Evolutionary conservation across 1,140 invertebrate species (phyloP).

Genomic region (Pectinophora gossypiella): DNA sequence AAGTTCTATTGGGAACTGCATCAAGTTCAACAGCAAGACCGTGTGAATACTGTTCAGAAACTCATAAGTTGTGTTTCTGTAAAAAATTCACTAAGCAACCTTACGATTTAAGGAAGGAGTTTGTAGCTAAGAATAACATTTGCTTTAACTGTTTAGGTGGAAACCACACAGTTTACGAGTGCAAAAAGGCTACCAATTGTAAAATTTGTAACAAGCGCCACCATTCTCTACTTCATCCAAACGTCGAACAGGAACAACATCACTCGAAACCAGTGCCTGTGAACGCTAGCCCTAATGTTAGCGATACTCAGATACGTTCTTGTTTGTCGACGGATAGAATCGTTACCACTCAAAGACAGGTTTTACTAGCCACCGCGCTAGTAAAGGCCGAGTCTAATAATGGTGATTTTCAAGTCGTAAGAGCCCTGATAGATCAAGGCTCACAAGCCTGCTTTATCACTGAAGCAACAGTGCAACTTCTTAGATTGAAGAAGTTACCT

Average conservation of each 20-base stretch:
- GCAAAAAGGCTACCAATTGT: background rate
- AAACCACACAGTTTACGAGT: constrained; percentile 1
- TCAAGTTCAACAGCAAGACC: too few relatives aligned
- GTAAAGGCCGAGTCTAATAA: constrained; percentile 3
- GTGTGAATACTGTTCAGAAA: background rate
- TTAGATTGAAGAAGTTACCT: constrained; percentile 11
- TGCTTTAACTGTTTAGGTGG: constrained; percentile 5
- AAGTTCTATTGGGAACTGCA: too few relatives aligned
- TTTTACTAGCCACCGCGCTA: constrained; percentile 8
- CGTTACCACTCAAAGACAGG: background rate
- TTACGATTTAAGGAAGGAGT: background rate
- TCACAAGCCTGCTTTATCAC: constrained; percentile 19
- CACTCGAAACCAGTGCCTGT: background rate
- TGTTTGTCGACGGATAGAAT: too few relatives aligned
- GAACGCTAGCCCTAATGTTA: background rate
- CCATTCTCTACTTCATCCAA: constrained; percentile 4
- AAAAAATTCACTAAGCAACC: background rate
- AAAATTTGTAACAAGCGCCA: constrained; percentile 1
- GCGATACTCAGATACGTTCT: background rate
- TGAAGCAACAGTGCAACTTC: constrained; percentile 16
- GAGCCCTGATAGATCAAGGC: constrained; percentile 14
- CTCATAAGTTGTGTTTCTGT: constrained; percentile 6
- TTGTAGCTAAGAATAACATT: background rate
- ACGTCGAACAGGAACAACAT: too few relatives aligned
- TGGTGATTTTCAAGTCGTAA: background rate